These are phyloP conservation scores for Tachysurus vachellii DNA, from an alignment of 2,113 vertebrate genomes.

Conservation along the genomic window DNA sequence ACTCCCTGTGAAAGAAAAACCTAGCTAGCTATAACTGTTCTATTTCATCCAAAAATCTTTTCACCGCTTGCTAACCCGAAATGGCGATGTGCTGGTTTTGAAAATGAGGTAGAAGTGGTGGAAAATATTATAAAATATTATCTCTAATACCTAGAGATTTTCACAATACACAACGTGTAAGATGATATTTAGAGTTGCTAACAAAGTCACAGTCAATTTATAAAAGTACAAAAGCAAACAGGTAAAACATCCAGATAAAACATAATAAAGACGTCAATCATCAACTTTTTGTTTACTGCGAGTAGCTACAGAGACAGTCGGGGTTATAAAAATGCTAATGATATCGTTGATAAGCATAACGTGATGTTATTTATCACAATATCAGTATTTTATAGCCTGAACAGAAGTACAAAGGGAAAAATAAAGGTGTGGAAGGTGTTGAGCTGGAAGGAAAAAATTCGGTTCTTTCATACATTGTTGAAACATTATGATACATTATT, in stretches of 20 bases:
- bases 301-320: not conserved
- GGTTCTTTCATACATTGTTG: not conserved
- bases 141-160: not conserved
- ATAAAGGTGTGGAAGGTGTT: not conserved
- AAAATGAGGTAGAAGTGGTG: not conserved
- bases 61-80: not conserved
- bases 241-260: not conserved
- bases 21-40: not conserved
- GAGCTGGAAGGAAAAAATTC: not conserved
- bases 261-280: not conserved
- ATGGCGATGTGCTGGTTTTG: not conserved
- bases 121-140: not conserved
- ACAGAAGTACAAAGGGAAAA: not conserved
- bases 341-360: not conserved
- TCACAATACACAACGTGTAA: not conserved
- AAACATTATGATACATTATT: not conserved
- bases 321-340: not conserved
- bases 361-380: not conserved
- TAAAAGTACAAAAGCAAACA: not conserved
- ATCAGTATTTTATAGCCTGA: not conserved
- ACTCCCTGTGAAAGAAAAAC: not conserved
- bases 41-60: not conserved
- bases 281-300: not conserved
- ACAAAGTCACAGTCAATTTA: not conserved
- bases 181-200: not conserved